Conservation (phyloP, 92 coral and sea anemone genomes). For the Epizoanthus fatuus region DNA sequence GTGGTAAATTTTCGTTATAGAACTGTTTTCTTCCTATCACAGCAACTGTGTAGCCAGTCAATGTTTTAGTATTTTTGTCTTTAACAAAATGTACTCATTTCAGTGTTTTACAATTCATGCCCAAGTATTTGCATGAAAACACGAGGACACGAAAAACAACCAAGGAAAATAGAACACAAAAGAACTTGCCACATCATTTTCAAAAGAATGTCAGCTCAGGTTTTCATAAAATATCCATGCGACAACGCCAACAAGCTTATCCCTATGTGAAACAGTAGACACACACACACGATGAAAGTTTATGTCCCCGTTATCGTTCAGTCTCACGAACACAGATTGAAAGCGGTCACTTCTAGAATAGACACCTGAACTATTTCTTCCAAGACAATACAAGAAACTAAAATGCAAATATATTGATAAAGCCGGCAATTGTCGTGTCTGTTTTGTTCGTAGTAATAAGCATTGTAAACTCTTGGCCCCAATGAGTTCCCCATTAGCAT, state of each 20-base stretch:
- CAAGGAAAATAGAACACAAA: background rate
- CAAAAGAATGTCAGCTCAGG: background rate
- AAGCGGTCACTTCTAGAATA: constrained; percentile 7
- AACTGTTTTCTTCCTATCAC: background rate
- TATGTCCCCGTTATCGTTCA: background rate
- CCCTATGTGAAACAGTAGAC: constrained; percentile 16
- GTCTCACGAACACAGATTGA: constrained; percentile 7
- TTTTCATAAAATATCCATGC: background rate
- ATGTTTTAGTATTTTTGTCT: no score
- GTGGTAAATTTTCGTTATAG: background rate
- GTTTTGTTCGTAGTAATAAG: constrained; percentile 14
- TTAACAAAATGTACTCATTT: background rate
- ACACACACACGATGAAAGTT: constrained; percentile 1
- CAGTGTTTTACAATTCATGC: constrained; percentile 16
- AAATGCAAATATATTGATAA: constrained; percentile 44
- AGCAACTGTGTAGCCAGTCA: no score
- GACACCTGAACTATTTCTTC: constrained; percentile 38
- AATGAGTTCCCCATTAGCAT: constrained; percentile 14
- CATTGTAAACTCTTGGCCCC: constrained; percentile 8
- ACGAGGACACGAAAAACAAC: constrained; percentile 9
- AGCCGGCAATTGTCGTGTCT: constrained; percentile 1
- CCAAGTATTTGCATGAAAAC: constrained; percentile 25
- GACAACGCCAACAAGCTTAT: background rate
- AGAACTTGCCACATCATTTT: background rate
- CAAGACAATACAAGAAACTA: constrained; percentile 11